Percentiles rank a stretch among this genome's conserved stretches.
Conservation (phyloP, 1,140 invertebrate species). For the Brachionus asplanchnoidis region DNA sequence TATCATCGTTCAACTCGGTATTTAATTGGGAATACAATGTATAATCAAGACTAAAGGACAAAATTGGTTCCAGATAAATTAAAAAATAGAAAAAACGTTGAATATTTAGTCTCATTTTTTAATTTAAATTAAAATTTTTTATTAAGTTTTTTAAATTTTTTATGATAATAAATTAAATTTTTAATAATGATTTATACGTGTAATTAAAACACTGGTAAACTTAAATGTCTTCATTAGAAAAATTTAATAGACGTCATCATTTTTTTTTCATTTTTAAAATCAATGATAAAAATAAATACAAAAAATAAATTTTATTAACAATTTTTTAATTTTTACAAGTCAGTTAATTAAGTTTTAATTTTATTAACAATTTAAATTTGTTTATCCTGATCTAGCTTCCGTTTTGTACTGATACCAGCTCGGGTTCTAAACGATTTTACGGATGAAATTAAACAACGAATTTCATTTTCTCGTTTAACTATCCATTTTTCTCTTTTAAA, state of each 20-base stretch:
- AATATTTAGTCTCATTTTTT: neutral
- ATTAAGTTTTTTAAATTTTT: neutral
- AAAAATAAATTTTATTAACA: neutral
- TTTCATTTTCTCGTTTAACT: neutral
- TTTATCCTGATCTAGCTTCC: neutral
- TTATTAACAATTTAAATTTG: neutral
- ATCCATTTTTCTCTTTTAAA: constrained; percentile 10
- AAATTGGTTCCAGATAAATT: neutral
- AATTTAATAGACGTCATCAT: neutral
- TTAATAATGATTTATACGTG: neutral
- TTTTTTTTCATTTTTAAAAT: neutral
- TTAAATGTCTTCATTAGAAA: neutral
- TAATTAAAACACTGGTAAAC: neutral
- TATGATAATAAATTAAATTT: neutral
- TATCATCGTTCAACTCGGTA: neutral
- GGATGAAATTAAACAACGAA: neutral
- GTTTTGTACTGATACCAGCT: neutral
- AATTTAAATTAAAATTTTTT: neutral
- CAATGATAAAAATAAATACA: neutral
- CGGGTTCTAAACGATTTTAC: neutral
- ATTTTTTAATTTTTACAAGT: neutral
- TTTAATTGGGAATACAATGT: neutral
- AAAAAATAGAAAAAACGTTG: neutral
- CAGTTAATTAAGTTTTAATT: neutral
- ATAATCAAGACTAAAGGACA: neutral